Base-by-base conservation (phyloP, 2,113 vertebrate species). In the Dissostichus mawsoni region DNA sequence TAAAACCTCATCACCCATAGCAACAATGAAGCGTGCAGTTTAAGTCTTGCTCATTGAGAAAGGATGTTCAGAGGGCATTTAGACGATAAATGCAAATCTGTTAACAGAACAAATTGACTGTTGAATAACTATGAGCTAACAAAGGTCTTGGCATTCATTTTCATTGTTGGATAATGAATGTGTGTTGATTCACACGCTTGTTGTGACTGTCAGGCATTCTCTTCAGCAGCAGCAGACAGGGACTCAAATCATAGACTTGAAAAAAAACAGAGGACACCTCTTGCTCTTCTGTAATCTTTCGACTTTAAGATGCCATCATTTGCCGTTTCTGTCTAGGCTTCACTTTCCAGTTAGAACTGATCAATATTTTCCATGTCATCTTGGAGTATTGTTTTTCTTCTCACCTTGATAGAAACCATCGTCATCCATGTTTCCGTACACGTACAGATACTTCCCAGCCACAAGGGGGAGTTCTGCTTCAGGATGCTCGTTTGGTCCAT, bases 331-430 rank as follows among this genome's bases (percentile, higher is more conserved):
- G 59, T 10, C 61, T 13, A 3, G 61, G 66, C 50, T 51, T 53
- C 6, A 41, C 20, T 41, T 36, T 9, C 11, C 9, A 2, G 14
- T 44, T 47, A 63, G 29, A 16, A 18, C 36, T 23, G 3, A 41
- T 48, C 3, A 4, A 11, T n/a, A 48, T 57, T 36, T 73, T 14
- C n/a, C 13, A 13, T 17, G 50, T 36, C 33, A 47, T 33, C 14
- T 29, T 5, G 0, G 45, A 52, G 11, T 56, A 4, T 55, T 7
- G 33, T 70, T 82, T 52, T 13, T 16, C 55, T 29, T 61, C 85
- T 78, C 77, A 99, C 98, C 98, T 97, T 99, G 96, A 14, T 97
- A 99, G 92, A 99, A 99, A 23, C 98, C 98, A 8, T 99, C 98
- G 64, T 99, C 98, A 0, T 99, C 98, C 98, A 99, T 99, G 88